These are phyloP conservation scores for Marronus borbonicus DNA, from an alignment of 2,888 invertebrate species.

Conservation along the genomic window DNA sequence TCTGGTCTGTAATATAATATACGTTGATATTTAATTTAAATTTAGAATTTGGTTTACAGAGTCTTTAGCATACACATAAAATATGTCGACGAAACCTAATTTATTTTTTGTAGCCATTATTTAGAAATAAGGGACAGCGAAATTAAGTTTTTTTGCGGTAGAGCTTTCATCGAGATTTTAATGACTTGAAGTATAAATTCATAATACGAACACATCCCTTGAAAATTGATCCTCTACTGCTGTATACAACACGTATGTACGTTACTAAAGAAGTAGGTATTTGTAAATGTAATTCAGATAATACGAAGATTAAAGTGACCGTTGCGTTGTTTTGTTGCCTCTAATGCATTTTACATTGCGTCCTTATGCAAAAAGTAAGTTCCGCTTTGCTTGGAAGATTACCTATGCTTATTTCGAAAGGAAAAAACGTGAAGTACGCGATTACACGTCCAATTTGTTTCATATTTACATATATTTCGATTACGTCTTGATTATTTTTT, in stretches of 20 bases:
- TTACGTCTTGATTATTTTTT: neutral
- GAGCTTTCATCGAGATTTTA: constrained; percentile 24
- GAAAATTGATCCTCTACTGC: neutral
- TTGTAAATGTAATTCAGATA: constrained; percentile 43
- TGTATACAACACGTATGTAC: neutral
- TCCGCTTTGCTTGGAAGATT: constrained; percentile 22
- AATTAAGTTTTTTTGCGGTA: constrained; percentile 1
- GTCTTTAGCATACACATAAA: neutral
- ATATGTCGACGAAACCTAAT: constrained; percentile 21
- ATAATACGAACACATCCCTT: constrained; percentile 4
- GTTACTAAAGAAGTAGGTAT: constrained; percentile 24
- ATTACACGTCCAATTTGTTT: constrained; percentile 35
- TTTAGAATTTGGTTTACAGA: neutral
- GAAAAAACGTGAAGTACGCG: constrained; percentile 26
- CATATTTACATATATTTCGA: constrained; percentile 13
- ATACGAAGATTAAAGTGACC: constrained; percentile 34
- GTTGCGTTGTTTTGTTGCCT: constrained; percentile 21
- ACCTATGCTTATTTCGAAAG: constrained; percentile 22
- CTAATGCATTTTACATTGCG: constrained; percentile 29
- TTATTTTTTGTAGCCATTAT: constrained; percentile 12
- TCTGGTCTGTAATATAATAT: neutral
- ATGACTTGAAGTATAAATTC: constrained; percentile 28
- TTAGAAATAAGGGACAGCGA: constrained; percentile 12
- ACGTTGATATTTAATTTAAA: constrained; percentile 2
- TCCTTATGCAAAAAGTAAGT: constrained; percentile 5